Evolutionary conservation across 2,888 invertebrate genomes (phyloP).

Genomic region (Ferrisia virgata): DNA sequence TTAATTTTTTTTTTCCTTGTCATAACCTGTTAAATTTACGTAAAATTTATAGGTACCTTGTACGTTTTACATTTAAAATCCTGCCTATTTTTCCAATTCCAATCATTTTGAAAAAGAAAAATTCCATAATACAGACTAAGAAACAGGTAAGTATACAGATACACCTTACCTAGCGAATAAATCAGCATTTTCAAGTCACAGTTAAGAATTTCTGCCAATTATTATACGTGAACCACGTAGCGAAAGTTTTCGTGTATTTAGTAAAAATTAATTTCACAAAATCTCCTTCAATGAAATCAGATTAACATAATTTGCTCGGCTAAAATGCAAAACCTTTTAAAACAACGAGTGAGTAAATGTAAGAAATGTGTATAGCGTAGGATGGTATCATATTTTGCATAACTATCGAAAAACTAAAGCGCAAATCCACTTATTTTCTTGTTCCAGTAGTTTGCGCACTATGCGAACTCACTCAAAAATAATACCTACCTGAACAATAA

Average conservation of each 20-base stretch:
- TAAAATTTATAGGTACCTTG: too few relatives aligned
- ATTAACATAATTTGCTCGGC: neutral
- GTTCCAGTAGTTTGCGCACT: neutral
- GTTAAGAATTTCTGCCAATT: neutral
- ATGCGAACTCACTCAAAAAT: neutral
- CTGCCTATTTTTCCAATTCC: too few relatives aligned
- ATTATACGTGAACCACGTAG: neutral
- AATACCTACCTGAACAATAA: neutral
- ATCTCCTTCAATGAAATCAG: neutral
- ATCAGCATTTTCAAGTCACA: neutral
- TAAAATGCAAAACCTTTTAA: neutral
- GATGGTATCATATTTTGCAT: constrained; percentile 10
- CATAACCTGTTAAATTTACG: too few relatives aligned
- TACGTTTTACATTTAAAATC: too few relatives aligned
- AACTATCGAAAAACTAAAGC: neutral
- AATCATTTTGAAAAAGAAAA: too few relatives aligned
- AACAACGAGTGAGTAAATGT: neutral
- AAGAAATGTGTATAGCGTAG: neutral
- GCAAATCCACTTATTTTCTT: neutral
- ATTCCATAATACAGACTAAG: too few relatives aligned
- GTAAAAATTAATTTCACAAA: neutral
- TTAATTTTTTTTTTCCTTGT: too few relatives aligned
- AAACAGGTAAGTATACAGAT: too few relatives aligned
- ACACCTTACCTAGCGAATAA: too few relatives aligned
- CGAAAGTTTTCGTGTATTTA: neutral